Percentiles rank a stretch among this genome's conserved stretches.
Conservation (phyloP, 2,797 vertebrate genomes). For the Etheostoma perlongum region DNA sequence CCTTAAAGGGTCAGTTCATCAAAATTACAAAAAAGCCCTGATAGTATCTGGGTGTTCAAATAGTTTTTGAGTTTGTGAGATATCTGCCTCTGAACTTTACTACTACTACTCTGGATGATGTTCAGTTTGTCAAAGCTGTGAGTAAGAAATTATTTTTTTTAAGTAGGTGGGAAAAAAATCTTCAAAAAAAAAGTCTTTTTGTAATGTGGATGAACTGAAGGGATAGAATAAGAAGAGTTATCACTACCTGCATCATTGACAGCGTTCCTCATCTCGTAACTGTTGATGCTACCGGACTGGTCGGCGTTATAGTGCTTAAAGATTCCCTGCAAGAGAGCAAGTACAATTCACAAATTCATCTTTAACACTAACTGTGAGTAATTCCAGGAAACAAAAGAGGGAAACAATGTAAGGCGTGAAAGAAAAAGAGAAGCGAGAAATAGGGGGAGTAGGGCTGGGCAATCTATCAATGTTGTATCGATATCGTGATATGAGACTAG, state of each 20-base stretch:
- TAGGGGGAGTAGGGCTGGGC: not conserved
- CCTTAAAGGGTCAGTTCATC: constrained; percentile 3
- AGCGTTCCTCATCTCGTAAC: constrained; percentile 98
- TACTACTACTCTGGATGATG: no score
- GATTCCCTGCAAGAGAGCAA: constrained; percentile 87
- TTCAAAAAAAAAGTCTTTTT: not conserved
- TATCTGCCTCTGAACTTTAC: not conserved
- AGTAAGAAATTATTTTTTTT: not conserved
- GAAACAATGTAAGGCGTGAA: not conserved
- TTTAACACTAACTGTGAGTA: not conserved
- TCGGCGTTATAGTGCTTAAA: constrained; percentile 93
- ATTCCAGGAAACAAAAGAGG: not conserved
- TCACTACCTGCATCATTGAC: constrained; percentile 93
- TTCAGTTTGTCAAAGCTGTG: no score
- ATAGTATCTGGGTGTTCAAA: not conserved
- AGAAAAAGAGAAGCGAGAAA: no score
- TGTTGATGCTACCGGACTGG: constrained; percentile 93
- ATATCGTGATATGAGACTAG: no score
- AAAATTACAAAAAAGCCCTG: not conserved
- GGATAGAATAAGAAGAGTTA: not conserved
- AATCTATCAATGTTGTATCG: no score
- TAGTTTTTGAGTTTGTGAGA: not conserved
- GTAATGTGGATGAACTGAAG: not conserved
- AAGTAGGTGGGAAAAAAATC: not conserved
- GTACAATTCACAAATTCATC: not conserved